Percentiles rank a stretch among this genome's conserved stretches.
These are phyloP conservation scores for Tribolium madens DNA, from an alignment of 1,140 invertebrate species.

Conservation along the genomic window DNA sequence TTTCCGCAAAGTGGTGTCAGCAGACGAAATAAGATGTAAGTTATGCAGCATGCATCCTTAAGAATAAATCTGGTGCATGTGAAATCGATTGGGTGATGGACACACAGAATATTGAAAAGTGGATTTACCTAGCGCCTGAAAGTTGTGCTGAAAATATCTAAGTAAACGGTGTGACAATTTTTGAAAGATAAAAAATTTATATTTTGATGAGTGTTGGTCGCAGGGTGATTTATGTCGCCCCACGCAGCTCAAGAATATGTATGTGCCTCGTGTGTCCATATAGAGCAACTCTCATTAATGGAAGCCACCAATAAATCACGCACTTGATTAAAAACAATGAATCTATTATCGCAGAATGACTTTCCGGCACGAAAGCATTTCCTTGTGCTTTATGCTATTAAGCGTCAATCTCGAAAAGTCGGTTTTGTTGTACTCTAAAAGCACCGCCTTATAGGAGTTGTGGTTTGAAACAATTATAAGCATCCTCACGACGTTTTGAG, in stretches of 20 bases:
- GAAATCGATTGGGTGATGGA: not conserved
- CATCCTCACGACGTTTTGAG: constrained; percentile 36
- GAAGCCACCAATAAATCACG: constrained; percentile 32
- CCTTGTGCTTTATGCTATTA: constrained; percentile 26
- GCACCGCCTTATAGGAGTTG: constrained; percentile 22
- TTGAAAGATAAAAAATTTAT: too few relatives aligned
- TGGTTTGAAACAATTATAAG: constrained; percentile 35
- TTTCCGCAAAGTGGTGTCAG: not conserved
- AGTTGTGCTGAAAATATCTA: not conserved
- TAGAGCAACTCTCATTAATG: constrained; percentile 34
- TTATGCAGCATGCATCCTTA: not conserved
- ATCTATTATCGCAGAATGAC: constrained; percentile 26
- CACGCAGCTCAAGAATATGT: constrained; percentile 2
- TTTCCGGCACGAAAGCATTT: constrained; percentile 33
- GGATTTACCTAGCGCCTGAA: not conserved
- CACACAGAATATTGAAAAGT: not conserved
- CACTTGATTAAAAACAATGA: constrained; percentile 37
- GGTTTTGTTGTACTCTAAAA: constrained; percentile 1
- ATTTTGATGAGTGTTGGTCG: not conserved
- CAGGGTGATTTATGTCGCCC: constrained; percentile 1
- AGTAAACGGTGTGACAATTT: not conserved
- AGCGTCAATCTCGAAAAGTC: constrained; percentile 5
- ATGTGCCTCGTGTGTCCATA: constrained; percentile 12
- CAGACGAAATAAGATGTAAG: not conserved
- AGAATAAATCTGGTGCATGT: not conserved